Conservation (phyloP, 2,113 vertebrate species). For the Propithecus coquereli region DNA sequence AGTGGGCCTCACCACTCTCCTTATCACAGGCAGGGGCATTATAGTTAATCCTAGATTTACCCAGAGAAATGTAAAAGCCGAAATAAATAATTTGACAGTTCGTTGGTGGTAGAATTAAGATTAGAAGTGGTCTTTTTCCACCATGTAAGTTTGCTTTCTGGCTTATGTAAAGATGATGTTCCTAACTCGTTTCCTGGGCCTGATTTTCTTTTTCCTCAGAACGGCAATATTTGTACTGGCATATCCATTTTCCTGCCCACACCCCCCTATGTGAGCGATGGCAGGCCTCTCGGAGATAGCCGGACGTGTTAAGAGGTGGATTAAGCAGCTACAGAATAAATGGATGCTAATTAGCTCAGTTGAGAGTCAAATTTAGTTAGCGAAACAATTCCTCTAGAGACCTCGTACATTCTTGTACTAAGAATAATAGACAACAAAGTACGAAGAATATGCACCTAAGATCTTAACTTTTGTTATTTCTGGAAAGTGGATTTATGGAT, state of each 20-base stretch:
- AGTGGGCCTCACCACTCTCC: neutral
- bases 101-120: neutral
- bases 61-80: neutral
- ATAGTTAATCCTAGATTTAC: constrained; percentile 17
- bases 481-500: neutral
- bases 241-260: neutral
- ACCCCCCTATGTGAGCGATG: neutral
- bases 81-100: constrained; percentile 15
- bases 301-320: neutral
- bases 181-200: neutral
- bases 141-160: neutral
- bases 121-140: neutral
- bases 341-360: constrained; percentile 16
- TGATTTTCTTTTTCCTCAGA: neutral
- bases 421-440: neutral
- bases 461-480: neutral
- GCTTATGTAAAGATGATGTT: neutral
- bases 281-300: neutral
- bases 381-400: neutral
- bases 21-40: neutral
- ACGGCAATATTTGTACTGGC: neutral
- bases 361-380: constrained; percentile 38
- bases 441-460: neutral
- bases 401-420: neutral
- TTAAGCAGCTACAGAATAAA: neutral